Base-by-base conservation (phyloP, 2,888 invertebrate genomes). In the Nemapogon koenigi region DNA sequence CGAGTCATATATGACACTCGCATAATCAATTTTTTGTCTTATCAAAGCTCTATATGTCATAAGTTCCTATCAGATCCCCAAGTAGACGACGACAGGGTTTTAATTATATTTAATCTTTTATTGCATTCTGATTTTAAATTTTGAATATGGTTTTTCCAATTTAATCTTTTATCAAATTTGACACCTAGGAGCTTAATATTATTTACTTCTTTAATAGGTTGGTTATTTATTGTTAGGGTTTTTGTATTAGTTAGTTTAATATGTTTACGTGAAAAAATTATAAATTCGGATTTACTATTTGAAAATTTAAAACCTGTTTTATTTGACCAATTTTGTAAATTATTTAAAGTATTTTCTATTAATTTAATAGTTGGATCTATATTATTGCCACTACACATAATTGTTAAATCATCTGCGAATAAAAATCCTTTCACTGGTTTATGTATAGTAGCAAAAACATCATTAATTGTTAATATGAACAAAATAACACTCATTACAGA, bases 21-120 rank as follows among this genome's bases (percentile, higher is more conserved):
- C 44, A 37, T 42, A 44, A 19, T 42, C 39, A 4, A 38, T 11
- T 41, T 42, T 44, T 35, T 41, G 42, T 40, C 44, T 37, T 7
- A 44, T 42, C 18, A 44, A 16, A 13, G 44, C 37, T 4, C 22
- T 6, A 25, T 41, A 44, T 10, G 32, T 41, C 10, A 39, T 37
- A n/a, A 39, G 16, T 22, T 39, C 28, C 38, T 29, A 16, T 44
- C 43, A n/a, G 41, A 35, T n/a, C 44, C 43, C 44, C 41, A 44
- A 3, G 10, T 30, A n/a, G 6, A 25, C 2, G 45, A 41, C 16
- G 43, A 41, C 11, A 45, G 27, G 2, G 38, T 22, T 33, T 43
- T 43, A 16, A 44, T 35, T 10, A 44, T 31, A 32, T 44, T 44
- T 37, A 45, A 17, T 19, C 43, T 28, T 38, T 39, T 38, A 35